Conservation (phyloP, 2,113 vertebrate species). For the Micronisus gabar region DNA sequence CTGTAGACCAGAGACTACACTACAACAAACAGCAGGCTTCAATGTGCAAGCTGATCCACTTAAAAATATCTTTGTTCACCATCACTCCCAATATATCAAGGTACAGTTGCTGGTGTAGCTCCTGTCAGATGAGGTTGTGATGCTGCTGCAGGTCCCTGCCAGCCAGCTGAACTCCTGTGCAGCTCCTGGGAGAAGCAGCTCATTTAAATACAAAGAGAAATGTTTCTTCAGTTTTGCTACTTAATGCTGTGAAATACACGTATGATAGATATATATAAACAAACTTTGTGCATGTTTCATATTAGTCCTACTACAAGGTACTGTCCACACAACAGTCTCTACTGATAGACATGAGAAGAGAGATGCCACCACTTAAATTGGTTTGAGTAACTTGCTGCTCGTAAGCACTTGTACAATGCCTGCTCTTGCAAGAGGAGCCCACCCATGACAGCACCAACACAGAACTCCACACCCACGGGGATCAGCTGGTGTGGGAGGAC, state of each 20-base stretch:
- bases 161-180: background rate
- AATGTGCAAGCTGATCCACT: background rate
- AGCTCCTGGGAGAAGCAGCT: background rate
- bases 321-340: background rate
- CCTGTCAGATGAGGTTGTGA: background rate
- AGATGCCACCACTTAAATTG: background rate
- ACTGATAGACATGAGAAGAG: background rate
- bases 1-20: background rate
- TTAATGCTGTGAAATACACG: background rate
- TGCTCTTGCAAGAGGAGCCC: background rate
- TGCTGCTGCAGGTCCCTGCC: background rate
- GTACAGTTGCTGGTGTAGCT: background rate
- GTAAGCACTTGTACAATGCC: fast-evolving
- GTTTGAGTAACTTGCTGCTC: background rate
- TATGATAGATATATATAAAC: background rate
- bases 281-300: background rate
- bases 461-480: background rate
- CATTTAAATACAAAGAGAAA: background rate
- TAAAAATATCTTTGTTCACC: background rate
- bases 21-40: background rate
- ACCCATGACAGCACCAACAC: background rate
- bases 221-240: background rate
- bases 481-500: background rate
- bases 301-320: background rate
- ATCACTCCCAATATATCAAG: background rate